Evolutionary conservation across 2,797 vertebrate species (phyloP).

Genomic region (Champsocephalus gunnari): DNA sequence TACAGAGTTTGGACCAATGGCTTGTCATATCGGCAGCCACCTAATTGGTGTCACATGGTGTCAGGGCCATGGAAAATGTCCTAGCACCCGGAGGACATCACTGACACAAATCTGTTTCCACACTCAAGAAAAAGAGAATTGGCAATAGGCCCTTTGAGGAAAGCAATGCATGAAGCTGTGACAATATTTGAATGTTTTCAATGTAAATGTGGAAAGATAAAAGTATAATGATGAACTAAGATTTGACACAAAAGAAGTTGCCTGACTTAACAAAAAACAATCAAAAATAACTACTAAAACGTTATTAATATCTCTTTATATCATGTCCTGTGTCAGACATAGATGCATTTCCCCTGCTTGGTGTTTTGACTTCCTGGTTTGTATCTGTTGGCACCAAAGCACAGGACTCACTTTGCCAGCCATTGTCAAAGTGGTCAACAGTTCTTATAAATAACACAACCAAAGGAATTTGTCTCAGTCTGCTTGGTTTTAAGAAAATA

Average conservation of each 20-base stretch:
- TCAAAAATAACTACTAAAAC: background rate
- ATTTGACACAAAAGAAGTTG: slow-evolving; percentile 13
- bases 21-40: slow-evolving; percentile 58
- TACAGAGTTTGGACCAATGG: slow-evolving; percentile 58
- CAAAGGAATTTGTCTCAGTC: slow-evolving; percentile 64
- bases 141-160: slow-evolving; percentile 2
- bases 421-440: slow-evolving; percentile 59
- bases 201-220: background rate
- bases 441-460: slow-evolving; percentile 62
- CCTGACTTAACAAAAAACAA: slow-evolving; percentile 1
- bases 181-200: slow-evolving; percentile 16
- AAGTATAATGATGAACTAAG: slow-evolving; percentile 8
- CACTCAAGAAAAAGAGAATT: slow-evolving; percentile 17
- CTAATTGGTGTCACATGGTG: slow-evolving; percentile 68
- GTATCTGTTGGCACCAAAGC: slow-evolving; percentile 59
- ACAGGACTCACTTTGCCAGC: slow-evolving; percentile 43
- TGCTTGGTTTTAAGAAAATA: slow-evolving; percentile 64
- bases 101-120: slow-evolving; percentile 31
- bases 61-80: slow-evolving; percentile 48
- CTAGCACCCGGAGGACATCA: slow-evolving; percentile 24
- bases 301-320: slow-evolving; percentile 24
- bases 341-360: slow-evolving; percentile 31
- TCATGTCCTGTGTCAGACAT: slow-evolving; percentile 18
- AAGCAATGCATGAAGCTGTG: slow-evolving; percentile 9
- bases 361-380: slow-evolving; percentile 57